These are phyloP conservation scores for Hirundichthys speculiger DNA, from an alignment of 2,113 vertebrate genomes.

Conservation along the genomic window DNA sequence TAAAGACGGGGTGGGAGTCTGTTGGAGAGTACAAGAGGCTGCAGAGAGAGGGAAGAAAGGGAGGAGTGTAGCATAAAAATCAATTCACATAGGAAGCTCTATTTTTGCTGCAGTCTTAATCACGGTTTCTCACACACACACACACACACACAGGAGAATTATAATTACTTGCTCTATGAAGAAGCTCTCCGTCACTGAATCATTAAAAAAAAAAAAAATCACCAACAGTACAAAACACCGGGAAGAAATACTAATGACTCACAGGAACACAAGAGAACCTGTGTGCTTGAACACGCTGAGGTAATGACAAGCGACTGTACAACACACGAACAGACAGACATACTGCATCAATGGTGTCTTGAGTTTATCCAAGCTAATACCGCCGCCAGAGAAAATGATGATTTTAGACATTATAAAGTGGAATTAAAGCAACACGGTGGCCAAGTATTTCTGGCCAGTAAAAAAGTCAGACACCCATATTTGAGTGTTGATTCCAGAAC, in stretches of 20 bases:
- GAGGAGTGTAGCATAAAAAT: slow-evolving; percentile 49
- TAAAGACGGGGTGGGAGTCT: slow-evolving; percentile 31
- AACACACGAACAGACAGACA: background rate
- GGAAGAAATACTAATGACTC: slow-evolving; percentile 18
- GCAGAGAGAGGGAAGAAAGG: slow-evolving; percentile 4
- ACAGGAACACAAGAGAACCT: background rate
- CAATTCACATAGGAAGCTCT: slow-evolving; percentile 50
- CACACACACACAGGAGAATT: slow-evolving; percentile 20
- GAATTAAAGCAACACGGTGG: no score
- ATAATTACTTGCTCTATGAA: slow-evolving; percentile 45
- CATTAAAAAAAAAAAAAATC: slow-evolving; percentile 38
- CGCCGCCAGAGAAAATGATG: no score
- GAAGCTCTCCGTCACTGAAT: slow-evolving; percentile 45
- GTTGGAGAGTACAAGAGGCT: slow-evolving; percentile 14
- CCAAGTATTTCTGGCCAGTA: no score
- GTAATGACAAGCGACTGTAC: background rate
- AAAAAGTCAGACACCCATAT: no score
- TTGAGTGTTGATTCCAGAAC: no score
- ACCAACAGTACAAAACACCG: slow-evolving; percentile 23
- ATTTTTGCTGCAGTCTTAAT: slow-evolving; percentile 55
- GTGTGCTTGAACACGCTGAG: background rate
- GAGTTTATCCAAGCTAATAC: no score
- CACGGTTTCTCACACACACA: slow-evolving; percentile 21
- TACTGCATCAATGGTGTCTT: background rate
- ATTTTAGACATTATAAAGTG: no score